Conservation (phyloP, 2,113 vertebrate species). For the Calidris pygmaea region DNA sequence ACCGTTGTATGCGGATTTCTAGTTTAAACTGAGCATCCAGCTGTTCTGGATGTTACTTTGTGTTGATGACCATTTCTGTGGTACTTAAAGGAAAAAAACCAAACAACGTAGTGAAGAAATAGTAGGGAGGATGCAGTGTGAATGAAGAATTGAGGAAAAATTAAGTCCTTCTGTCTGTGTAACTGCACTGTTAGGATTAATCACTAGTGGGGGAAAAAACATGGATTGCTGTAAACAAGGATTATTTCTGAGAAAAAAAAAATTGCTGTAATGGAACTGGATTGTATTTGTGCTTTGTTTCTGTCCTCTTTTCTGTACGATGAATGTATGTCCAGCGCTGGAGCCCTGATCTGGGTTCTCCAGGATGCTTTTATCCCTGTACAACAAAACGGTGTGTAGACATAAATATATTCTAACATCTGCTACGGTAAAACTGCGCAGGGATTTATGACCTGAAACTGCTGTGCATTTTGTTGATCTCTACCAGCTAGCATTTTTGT, state of each 20-base stretch:
- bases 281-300: background rate
- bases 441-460: background rate
- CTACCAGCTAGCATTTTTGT: background rate
- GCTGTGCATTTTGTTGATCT: background rate
- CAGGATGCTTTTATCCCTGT: background rate
- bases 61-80: background rate
- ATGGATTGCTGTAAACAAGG: background rate
- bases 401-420: background rate
- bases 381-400: background rate
- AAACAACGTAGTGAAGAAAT: background rate
- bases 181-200: background rate
- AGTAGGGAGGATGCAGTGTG: background rate
- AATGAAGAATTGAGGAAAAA: background rate
- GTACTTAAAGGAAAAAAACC: background rate
- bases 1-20: background rate
- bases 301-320: background rate
- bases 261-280: background rate
- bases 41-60: background rate
- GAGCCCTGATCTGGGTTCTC: background rate
- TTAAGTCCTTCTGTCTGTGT: background rate
- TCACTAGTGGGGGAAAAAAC: background rate
- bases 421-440: fast-evolving
- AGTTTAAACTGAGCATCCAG: background rate
- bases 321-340: background rate
- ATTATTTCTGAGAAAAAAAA: background rate